Evolutionary conservation across 2,113 vertebrate genomes (phyloP), one percentile per base, ranked within the genome.

Genomic region (Perca fluviatilis): DNA sequence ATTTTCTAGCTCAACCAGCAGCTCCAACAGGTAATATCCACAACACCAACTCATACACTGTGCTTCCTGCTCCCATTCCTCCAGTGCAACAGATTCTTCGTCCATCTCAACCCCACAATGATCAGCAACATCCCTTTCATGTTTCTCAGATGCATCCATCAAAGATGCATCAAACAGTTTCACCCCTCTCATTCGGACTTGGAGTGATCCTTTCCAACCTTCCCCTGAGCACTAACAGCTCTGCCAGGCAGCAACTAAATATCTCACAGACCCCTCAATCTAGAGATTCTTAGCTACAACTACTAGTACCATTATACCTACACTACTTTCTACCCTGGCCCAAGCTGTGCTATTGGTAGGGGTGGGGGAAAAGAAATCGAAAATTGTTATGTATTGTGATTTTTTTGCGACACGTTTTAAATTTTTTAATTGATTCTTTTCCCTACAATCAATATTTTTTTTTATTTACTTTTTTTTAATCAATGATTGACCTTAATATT

Each of bases 1-100:
- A 71, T 46, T 61, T 78, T 88, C n/a, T 49, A 86, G 86, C 80
- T 76, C 80, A 90, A 70, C 56, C 53, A 50, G 2, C 5, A 49
- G 0, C 12, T 74, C 5, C 13, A 54, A 76, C n/a, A 78, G 89
- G 89, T 90, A 88, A 77, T 1, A 60, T 43, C 36, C 36, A 40
- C 36, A 40, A 40, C 36, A 40, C 36, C 18, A 33, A 27, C 27
- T 63, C 46, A 68, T 10, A 40, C 49, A 50, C 19, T 62, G n/a
- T 21, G 18, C 2, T 6, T 1, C 15, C 19, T 54, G 36, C 40
- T 49, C 13, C 14, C 30, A 75, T 13, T 46, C 25, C 4, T 66
- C 47, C 4, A 51, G 8, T 57, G 3, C 16, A 51, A 58, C 14
- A 61, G 21, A 50, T 33, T 21, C 16, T 57, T 3, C 18, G 18